Conservation (phyloP, 2,113 vertebrate genomes). For the Boulengeromyrus knoepffleri region DNA sequence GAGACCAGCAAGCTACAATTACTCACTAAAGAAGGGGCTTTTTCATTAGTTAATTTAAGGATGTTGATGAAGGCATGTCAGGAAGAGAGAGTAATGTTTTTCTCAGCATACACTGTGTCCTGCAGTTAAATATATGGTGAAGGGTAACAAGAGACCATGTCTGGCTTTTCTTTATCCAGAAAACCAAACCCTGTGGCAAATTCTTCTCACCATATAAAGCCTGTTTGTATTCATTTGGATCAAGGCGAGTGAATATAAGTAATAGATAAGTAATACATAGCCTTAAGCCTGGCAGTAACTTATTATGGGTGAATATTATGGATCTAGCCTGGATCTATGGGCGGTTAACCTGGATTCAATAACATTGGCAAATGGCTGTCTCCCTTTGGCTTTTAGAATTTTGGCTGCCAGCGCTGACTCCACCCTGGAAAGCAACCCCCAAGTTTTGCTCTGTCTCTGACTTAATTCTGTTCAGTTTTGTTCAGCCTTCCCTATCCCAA, state of each 20-base stretch:
- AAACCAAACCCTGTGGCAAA: neutral
- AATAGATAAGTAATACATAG: neutral
- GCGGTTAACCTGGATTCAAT: conserved; percentile 1
- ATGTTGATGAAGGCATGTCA: neutral
- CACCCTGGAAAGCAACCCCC: neutral
- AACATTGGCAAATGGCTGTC: neutral
- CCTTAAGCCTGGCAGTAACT: neutral
- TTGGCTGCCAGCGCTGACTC: neutral
- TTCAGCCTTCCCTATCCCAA: neutral
- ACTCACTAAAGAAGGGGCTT: neutral
- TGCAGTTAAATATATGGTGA: neutral
- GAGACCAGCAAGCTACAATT: neutral
- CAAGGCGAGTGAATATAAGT: neutral
- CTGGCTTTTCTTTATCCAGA: neutral
- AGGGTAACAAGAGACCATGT: neutral
- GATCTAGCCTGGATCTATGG: neutral
- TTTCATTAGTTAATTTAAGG: neutral
- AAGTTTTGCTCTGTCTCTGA: neutral
- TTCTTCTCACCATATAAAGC: neutral
- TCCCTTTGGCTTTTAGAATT: neutral
- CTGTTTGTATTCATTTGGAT: neutral
- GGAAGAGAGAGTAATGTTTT: neutral
- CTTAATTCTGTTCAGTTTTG: neutral
- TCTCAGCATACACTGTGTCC: neutral
- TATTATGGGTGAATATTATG: neutral